Evolutionary conservation across 2,888 invertebrate genomes (phyloP).

Genomic region (Drosophila longiperda): DNA sequence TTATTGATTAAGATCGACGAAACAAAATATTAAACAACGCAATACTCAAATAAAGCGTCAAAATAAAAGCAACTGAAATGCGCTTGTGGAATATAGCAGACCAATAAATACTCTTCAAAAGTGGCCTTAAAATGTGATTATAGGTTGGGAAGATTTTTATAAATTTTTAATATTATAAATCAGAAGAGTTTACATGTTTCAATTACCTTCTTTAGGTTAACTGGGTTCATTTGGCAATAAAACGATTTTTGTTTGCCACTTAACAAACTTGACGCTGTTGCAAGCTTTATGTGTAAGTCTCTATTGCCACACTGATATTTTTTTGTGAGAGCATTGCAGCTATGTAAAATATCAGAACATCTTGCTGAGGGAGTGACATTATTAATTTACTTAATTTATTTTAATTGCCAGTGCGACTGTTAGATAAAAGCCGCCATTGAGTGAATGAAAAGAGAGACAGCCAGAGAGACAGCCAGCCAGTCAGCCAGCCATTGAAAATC

Average conservation of each 20-base stretch:
- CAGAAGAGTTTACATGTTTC: neutral
- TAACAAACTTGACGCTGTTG: neutral
- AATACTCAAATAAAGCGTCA: slow-evolving; percentile 50
- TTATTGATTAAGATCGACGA: slow-evolving; percentile 77
- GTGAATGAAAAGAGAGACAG: slow-evolving; percentile 18
- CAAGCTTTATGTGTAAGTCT: neutral
- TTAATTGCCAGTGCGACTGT: slow-evolving; percentile 72
- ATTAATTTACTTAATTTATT: slow-evolving; percentile 83
- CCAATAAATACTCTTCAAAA: slow-evolving; percentile 27
- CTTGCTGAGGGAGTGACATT: slow-evolving; percentile 72
- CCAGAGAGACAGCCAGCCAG: too few species aligned
- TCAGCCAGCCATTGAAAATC: slow-evolving; percentile 26
- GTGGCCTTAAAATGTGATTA: neutral
- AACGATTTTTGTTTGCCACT: neutral
- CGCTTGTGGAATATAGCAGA: neutral
- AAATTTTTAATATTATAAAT: neutral
- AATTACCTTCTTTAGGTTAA: neutral
- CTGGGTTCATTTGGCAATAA: neutral
- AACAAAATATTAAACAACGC: slow-evolving; percentile 64
- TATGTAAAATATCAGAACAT: slow-evolving; percentile 1
- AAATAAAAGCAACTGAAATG: slow-evolving; percentile 47
- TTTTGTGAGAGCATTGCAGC: neutral
- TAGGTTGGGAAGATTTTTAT: too few species aligned
- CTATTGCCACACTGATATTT: neutral
- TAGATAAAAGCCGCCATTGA: slow-evolving; percentile 69